A percentile compares a stretch with the other conserved stretches of the same genome.
These are phyloP conservation scores for Caenorhabditis panamensis DNA, from an alignment of 2,888 invertebrate genomes.

Conservation along the genomic window DNA sequence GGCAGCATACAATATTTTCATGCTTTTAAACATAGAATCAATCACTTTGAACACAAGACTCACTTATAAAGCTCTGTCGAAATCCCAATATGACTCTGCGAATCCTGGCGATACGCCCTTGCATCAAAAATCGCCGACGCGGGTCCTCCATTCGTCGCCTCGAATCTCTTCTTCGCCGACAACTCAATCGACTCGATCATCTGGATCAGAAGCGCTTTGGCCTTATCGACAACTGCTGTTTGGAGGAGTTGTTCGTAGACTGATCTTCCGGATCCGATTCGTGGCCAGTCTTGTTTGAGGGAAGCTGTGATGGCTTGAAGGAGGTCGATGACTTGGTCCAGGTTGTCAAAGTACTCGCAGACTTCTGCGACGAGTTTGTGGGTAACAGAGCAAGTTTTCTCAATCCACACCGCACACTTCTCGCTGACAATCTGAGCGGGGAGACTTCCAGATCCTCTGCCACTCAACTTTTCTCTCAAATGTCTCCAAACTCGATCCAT, in stretches of 20 bases:
- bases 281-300: slow-evolving; percentile 73
- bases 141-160: slow-evolving; percentile 48
- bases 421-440: slow-evolving; percentile 39
- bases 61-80: slow-evolving; percentile 51
- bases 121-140: slow-evolving; percentile 52
- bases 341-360: slow-evolving; percentile 75
- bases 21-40: too few species aligned
- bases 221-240: slow-evolving; percentile 61
- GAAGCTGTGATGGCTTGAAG: slow-evolving; percentile 72
- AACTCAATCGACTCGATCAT: slow-evolving; percentile 48
- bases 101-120: slow-evolving; percentile 47
- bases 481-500: slow-evolving; percentile 62
- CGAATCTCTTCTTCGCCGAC: slow-evolving; percentile 37
- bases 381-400: slow-evolving; percentile 65
- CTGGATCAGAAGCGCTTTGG: slow-evolving; percentile 51
- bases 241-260: slow-evolving; percentile 65
- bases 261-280: slow-evolving; percentile 62
- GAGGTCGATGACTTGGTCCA: slow-evolving; percentile 76
- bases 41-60: too few species aligned
- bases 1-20: too few species aligned
- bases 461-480: slow-evolving; percentile 56
- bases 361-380: slow-evolving; percentile 72
- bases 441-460: slow-evolving; percentile 40
- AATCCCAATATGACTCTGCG: slow-evolving; percentile 58
- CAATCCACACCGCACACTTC: slow-evolving; percentile 56